A percentile compares a stretch with the other conserved stretches of the same genome.
phyloP scores from a whole-genome alignment of 1,140 invertebrate species.

The Caenorhabditis latens region DNA sequence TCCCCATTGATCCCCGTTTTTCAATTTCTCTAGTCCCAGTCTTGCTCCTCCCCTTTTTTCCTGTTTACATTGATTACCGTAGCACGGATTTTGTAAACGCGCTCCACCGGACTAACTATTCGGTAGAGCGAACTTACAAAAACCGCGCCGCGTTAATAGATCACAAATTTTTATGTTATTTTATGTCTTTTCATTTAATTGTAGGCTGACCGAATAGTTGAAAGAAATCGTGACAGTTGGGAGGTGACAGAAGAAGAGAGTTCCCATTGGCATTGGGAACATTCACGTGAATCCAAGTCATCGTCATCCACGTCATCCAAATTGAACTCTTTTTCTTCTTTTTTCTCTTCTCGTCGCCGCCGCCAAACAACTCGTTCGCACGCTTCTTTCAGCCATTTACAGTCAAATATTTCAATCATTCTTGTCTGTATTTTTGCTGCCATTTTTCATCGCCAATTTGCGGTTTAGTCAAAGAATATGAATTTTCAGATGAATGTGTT shows the following conservation, averaged over 20 bases:
- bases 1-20: neutral
- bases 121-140: no score
- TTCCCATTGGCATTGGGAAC: conserved; percentile 52
- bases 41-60: neutral
- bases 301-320: neutral
- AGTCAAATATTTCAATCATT: conserved; percentile 1
- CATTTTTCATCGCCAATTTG: conserved; percentile 31
- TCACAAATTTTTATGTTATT: conserved; percentile 18
- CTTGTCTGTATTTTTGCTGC: conserved; percentile 48
- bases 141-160: no score
- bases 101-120: no score
- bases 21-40: no score
- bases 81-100: no score
- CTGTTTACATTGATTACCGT: neutral
- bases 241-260: conserved; percentile 37
- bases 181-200: conserved; percentile 1
- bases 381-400: conserved; percentile 45
- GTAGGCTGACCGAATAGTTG: conserved; percentile 27
- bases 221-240: conserved; percentile 38
- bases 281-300: neutral
- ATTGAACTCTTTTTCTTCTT: conserved; percentile 28
- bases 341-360: neutral
- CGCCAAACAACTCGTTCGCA: neutral
- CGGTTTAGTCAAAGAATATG: neutral
- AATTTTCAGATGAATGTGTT: neutral